Evolutionary conservation across 2,797 vertebrate genomes (phyloP).

Genomic region (Phoebastria nigripes): DNA sequence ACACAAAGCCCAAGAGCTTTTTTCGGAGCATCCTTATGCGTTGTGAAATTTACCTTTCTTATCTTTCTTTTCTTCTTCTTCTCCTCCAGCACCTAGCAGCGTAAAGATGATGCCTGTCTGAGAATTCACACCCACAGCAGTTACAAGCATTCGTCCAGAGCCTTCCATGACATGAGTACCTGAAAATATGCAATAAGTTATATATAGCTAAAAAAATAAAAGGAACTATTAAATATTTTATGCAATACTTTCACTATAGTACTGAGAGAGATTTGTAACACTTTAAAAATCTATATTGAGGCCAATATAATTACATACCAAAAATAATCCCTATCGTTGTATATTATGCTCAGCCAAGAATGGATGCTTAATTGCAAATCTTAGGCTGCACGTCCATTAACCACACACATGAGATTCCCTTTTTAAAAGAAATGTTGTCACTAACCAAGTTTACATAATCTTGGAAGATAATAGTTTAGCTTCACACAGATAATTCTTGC

Average conservation of each 20-base stretch:
- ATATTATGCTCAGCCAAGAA: not conserved
- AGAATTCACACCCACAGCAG: constrained; percentile 95
- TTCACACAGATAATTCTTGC: not conserved
- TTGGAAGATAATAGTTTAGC: not conserved
- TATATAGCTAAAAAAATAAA: not conserved
- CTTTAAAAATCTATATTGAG: not conserved
- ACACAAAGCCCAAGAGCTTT: not conserved
- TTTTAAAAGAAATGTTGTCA: not conserved
- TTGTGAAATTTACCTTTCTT: constrained; percentile 87
- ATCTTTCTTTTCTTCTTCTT: constrained; percentile 96
- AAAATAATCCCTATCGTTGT: not conserved
- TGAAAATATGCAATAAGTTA: constrained; percentile 36
- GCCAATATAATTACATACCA: not conserved
- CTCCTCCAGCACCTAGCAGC: constrained; percentile 87
- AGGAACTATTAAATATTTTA: not conserved
- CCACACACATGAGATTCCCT: not conserved
- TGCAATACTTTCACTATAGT: not conserved
- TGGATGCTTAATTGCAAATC: not conserved
- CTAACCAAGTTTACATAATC: not conserved
- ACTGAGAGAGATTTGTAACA: not conserved
- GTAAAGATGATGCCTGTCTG: constrained; percentile 99
- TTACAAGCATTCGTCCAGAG: constrained; percentile 94
- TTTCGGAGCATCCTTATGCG: not conserved
- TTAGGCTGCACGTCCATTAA: not conserved
- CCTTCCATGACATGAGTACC: constrained; percentile 99